Percentiles rank a stretch among this genome's conserved stretches.
These are phyloP conservation scores for Tetraodon nigroviridis DNA, from an alignment of 2,113 vertebrate genomes.

Conservation along the genomic window DNA sequence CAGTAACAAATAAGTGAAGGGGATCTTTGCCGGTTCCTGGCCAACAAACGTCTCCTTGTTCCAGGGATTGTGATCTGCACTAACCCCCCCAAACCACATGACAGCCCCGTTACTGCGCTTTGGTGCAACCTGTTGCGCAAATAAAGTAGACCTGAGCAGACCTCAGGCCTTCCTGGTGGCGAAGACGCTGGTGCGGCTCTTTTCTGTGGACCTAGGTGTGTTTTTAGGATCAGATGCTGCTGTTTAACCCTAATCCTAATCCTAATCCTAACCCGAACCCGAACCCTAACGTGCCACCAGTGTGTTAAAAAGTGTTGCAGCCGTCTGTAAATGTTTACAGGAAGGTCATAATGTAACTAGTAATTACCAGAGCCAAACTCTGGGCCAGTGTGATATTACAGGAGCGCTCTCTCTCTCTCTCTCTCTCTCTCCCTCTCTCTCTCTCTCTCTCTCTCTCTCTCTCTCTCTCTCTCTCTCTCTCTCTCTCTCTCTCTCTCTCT, in stretches of 20 bases:
- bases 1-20: too few relatives aligned
- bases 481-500: conserved; percentile 50
- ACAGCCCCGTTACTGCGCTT: neutral
- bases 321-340: conserved; percentile 19
- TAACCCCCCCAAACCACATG: neutral
- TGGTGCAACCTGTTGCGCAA: too few relatives aligned
- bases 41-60: neutral
- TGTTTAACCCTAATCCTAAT: too few relatives aligned
- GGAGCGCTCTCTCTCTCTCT: conserved; percentile 37
- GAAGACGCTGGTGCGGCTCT: too few relatives aligned
- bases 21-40: too few relatives aligned
- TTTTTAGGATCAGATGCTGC: too few relatives aligned
- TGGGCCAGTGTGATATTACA: conserved; percentile 13
- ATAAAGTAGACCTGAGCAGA: too few relatives aligned
- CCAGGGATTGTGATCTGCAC: neutral
- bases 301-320: neutral
- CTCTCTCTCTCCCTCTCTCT: conserved; percentile 53
- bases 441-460: conserved; percentile 52
- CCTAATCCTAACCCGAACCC: too few relatives aligned
- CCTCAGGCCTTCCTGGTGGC: too few relatives aligned
- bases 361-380: conserved; percentile 14
- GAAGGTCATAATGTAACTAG: conserved; percentile 20
- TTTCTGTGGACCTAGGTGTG: too few relatives aligned
- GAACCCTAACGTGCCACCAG: neutral
- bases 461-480: conserved; percentile 48